A percentile compares a stretch with the other conserved stretches of the same genome.
Evolutionary conservation across 92 coral and sea anemone genomes (phyloP).

Genomic region (Siderastrea radians): DNA sequence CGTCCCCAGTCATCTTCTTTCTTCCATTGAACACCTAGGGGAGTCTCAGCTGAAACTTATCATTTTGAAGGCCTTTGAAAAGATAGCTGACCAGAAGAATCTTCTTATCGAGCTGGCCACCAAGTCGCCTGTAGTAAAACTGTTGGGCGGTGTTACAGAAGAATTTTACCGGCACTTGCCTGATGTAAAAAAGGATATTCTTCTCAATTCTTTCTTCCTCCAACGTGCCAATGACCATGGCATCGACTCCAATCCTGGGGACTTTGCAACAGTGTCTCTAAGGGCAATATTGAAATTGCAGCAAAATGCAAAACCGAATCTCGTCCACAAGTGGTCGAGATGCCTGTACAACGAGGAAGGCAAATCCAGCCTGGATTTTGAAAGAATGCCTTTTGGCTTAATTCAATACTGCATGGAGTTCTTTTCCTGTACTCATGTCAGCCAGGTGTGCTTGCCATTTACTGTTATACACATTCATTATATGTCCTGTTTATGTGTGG

Average conservation of each 20-base stretch:
- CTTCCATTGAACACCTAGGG: too few relatives aligned
- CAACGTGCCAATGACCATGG: conserved; percentile 11
- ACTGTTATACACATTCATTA: too few relatives aligned
- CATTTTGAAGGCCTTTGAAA: too few relatives aligned
- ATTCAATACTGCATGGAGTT: conserved; percentile 67
- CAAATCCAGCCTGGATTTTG: conserved; percentile 47
- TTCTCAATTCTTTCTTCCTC: conserved; percentile 25
- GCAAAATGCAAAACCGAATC: conserved; percentile 42
- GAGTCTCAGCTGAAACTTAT: too few relatives aligned
- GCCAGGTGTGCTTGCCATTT: conserved; percentile 74
- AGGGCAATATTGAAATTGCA: conserved; percentile 51
- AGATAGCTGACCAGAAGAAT: too few relatives aligned
- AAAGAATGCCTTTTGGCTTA: conserved; percentile 83
- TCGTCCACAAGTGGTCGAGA: conserved; percentile 61
- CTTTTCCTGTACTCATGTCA: conserved; percentile 67
- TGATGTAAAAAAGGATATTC: conserved; percentile 6
- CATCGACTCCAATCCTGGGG: conserved; percentile 49
- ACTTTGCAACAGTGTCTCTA: conserved; percentile 20
- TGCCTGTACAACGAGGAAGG: conserved; percentile 9
- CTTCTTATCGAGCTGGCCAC: too few relatives aligned
- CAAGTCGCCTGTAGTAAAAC: too few relatives aligned
- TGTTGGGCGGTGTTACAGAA: too few relatives aligned
- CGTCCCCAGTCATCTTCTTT: not conserved
- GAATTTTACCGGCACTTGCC: too few relatives aligned
- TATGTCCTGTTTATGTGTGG: too few relatives aligned